These are phyloP conservation scores for Sinohyriopsis cumingii DNA, from an alignment of 2,888 invertebrate species.

Conservation along the genomic window DNA sequence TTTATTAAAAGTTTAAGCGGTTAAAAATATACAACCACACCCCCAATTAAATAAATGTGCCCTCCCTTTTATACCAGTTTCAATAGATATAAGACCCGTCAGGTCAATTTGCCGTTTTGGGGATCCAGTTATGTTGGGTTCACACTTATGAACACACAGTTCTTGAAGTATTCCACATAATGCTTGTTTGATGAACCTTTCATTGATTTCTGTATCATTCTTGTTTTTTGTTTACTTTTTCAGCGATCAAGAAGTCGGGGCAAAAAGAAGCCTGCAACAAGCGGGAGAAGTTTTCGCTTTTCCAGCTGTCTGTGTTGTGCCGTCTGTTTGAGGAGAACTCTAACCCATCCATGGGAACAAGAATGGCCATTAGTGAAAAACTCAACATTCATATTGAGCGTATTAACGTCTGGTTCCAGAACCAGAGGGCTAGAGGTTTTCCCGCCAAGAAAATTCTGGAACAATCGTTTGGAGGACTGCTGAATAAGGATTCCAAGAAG, in stretches of 20 bases:
- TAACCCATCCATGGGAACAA: conserved; percentile 39
- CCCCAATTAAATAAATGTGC: no score
- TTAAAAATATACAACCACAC: no score
- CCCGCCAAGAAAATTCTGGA: conserved; percentile 44
- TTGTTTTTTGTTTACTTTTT: conserved; percentile 12
- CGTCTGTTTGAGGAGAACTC: conserved; percentile 46
- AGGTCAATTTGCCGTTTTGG: no score
- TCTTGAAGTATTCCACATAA: no score
- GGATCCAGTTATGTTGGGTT: no score
- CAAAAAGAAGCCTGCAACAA: conserved; percentile 30
- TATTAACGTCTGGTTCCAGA: conserved; percentile 53
- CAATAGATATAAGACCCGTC: no score
- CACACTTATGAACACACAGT: no score
- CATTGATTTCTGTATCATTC: no score
- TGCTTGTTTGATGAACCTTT: no score
- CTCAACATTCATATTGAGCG: conserved; percentile 44
- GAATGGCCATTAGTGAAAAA: conserved; percentile 41
- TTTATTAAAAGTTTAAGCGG: no score
- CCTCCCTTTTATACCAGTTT: no score
- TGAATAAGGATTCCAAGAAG: not conserved
- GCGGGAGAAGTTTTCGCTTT: conserved; percentile 44
- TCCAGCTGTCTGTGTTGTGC: conserved; percentile 46
- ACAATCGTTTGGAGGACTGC: conserved; percentile 17
- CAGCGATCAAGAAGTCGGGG: conserved; percentile 38
- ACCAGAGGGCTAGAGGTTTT: conserved; percentile 49